Conservation (phyloP, 1,140 invertebrate species). For the Sitophilus oryzae region DNA sequence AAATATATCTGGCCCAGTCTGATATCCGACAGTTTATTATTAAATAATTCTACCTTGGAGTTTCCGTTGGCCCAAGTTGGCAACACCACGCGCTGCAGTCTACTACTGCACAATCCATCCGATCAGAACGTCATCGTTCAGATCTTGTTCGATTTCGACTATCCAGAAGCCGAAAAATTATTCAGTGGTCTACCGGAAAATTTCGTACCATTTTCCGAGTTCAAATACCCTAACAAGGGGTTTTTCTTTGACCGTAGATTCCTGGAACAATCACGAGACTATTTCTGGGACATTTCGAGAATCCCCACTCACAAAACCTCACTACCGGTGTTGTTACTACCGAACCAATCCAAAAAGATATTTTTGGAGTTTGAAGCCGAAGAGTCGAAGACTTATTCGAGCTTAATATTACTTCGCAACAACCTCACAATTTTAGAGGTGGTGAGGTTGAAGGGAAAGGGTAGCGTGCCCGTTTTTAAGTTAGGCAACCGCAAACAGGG, state of each 20-base stretch:
- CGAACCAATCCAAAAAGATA: constrained; percentile 41
- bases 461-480: constrained; percentile 78
- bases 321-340: constrained; percentile 44
- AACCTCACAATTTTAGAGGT: constrained; percentile 91
- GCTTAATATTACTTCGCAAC: constrained; percentile 59
- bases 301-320: constrained; percentile 28
- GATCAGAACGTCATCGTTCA: constrained; percentile 55
- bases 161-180: constrained; percentile 48
- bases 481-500: constrained; percentile 86
- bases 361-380: constrained; percentile 40
- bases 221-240: constrained; percentile 20
- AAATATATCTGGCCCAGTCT: constrained; percentile 69
- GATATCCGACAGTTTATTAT: constrained; percentile 38
- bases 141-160: constrained; percentile 55
- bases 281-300: constrained; percentile 26
- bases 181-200: constrained; percentile 48
- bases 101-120: constrained; percentile 59
- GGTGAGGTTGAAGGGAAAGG: constrained; percentile 72
- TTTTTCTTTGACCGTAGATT: constrained; percentile 35
- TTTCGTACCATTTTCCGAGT: constrained; percentile 27
- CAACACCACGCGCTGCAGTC: constrained; percentile 60
- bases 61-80: constrained; percentile 81
- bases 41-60: constrained; percentile 51
- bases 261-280: constrained; percentile 19
- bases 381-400: constrained; percentile 41